Conservation (phyloP, 2,113 vertebrate genomes). For the Panurus biarmicus region DNA sequence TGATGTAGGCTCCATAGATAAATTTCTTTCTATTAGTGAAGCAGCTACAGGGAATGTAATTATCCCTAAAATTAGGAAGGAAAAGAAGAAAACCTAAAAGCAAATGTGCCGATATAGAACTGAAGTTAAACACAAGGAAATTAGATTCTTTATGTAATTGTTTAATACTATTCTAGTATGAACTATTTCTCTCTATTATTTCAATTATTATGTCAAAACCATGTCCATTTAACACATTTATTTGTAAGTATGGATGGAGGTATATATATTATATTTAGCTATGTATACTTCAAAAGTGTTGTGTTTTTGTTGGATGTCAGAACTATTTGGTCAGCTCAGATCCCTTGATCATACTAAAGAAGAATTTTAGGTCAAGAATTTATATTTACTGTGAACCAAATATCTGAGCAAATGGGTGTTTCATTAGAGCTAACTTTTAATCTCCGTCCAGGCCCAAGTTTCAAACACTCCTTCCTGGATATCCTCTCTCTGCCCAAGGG, state of each 20-base stretch:
- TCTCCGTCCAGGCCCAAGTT: slow-evolving; percentile 6
- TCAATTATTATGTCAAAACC: background rate
- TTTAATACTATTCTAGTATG: background rate
- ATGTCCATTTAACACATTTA: background rate
- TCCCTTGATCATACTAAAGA: background rate
- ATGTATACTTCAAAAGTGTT: background rate
- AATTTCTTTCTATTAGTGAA: background rate
- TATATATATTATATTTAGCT: background rate
- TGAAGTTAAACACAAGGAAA: background rate
- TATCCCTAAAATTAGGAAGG: background rate
- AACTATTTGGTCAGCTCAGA: background rate
- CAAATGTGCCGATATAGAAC: background rate
- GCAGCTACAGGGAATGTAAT: background rate
- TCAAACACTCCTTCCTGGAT: slow-evolving; percentile 10
- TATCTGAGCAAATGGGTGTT: background rate
- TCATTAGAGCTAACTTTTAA: slow-evolving; percentile 6
- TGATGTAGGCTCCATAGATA: background rate
- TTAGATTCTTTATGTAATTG: background rate
- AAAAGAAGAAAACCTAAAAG: background rate
- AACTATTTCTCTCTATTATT: background rate
- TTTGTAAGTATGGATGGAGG: background rate
- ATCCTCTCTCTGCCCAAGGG: slow-evolving; percentile 20
- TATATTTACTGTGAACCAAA: background rate
- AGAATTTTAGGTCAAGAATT: background rate
- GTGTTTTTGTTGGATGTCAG: background rate